These are phyloP conservation scores for Drosophila sulfurigaster DNA, from an alignment of 1,140 invertebrate species.

Conservation along the genomic window DNA sequence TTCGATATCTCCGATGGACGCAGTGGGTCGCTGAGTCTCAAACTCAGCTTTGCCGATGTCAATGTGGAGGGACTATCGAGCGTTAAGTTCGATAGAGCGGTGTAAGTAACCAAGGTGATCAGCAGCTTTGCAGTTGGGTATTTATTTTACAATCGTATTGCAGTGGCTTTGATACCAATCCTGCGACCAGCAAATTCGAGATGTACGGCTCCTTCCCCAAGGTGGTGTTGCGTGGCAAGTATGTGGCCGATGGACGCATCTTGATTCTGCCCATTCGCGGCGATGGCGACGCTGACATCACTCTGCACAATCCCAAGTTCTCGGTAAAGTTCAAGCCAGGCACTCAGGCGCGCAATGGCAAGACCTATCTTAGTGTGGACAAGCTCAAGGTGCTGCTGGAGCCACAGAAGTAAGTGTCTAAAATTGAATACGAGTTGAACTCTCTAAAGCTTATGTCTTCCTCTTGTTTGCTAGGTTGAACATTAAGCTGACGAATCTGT, in stretches of 20 bases:
- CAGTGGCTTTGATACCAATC: slow-evolving; percentile 77
- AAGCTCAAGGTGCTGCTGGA: slow-evolving; percentile 80
- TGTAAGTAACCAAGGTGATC: slow-evolving; percentile 62
- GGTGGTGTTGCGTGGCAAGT: slow-evolving; percentile 74
- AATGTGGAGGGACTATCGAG: slow-evolving; percentile 77
- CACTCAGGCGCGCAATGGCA: slow-evolving; percentile 61
- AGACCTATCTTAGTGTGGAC: slow-evolving; percentile 70
- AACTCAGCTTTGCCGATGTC: slow-evolving; percentile 77
- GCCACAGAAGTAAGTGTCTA: slow-evolving; percentile 69
- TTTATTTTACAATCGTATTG: neutral
- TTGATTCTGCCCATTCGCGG: slow-evolving; percentile 79
- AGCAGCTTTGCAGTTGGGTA: neutral
- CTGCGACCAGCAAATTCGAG: slow-evolving; percentile 78
- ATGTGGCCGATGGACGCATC: slow-evolving; percentile 78
- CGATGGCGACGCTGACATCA: slow-evolving; percentile 83
- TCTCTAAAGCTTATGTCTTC: neutral
- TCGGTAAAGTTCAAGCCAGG: slow-evolving; percentile 81
- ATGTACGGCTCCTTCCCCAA: slow-evolving; percentile 79
- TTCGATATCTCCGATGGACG: slow-evolving; percentile 79
- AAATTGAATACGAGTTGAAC: neutral
- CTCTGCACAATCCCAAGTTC: slow-evolving; percentile 74
- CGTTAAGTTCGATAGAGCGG: slow-evolving; percentile 78
- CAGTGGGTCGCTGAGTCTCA: slow-evolving; percentile 71
- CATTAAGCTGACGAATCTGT: slow-evolving; percentile 89
- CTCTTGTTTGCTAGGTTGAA: slow-evolving; percentile 85